Evolutionary conservation across 35 echinoderm and acorn worm genomes (phyloP), one percentile per base, ranked within the genome.

Genomic region (Apostichopus japonicus): DNA sequence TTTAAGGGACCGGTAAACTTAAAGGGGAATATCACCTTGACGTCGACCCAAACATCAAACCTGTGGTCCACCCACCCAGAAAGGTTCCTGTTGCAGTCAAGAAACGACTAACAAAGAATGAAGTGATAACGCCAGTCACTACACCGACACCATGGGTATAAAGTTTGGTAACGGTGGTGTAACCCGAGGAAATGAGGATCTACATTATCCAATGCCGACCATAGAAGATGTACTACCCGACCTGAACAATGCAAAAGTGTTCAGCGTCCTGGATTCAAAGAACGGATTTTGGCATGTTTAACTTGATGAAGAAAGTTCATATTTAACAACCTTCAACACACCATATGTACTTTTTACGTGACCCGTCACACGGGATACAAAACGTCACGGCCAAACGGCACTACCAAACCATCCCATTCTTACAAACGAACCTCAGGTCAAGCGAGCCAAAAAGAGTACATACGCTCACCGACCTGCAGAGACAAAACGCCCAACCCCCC

Each of bases 211-310:
- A 61, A 91, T 82, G 52, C 93, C 77, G 4, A 90, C 57, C 1
- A 79, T 94, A 19, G 88, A 94, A 5, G 87, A 91, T 54, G 63
- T 81, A 6, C 16, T 91, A 6, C 87, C 87, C 63, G 88, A 94
- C 1, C 52, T 94, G 78, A 23, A 8, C 65, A 44, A 78, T 55
- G 92, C 92, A 24, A 87, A 93, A 23, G 55, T 89, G 10, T 90
- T 89, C 72, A 88, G 91, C 53, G 67, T 78, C 4, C 21, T 95
- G 61, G 94, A 95, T 93, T 77, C 91, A 10, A 95, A 92, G 63
- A 89, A 92, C 78, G 96, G 88, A 1, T 98, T 93, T 44, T 95
- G 81, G 94, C 96, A 98, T 70, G 86, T 95, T 1, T 77, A 91
- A 9, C 65, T 95, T 14, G 94, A 95, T 83, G 79, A 95, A 16